phyloP scores from a whole-genome alignment of 2,888 invertebrate species.

The Agriopis marginaria region DNA sequence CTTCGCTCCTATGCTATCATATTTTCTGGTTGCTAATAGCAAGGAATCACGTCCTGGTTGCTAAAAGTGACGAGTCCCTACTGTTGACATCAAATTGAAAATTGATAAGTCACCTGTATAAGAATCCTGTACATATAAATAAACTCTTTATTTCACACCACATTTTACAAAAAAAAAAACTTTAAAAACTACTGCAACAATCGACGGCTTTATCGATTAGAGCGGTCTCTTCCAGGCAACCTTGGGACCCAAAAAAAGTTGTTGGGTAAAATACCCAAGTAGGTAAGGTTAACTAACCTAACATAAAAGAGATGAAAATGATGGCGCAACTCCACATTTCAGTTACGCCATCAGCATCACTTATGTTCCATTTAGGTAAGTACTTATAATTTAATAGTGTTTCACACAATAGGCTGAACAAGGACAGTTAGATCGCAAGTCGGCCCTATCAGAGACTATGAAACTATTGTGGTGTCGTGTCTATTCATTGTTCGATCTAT shows the following conservation, averaged over 20 bases:
- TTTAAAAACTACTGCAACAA: no score
- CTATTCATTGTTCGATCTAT: conserved; percentile 59
- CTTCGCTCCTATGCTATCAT: neutral
- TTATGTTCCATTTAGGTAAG: conserved; percentile 9
- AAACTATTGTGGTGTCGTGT: conserved; percentile 49
- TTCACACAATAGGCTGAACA: conserved; percentile 64
- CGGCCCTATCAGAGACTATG: conserved; percentile 52
- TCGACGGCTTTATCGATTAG: no score
- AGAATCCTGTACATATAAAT: no score
- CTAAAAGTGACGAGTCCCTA: neutral
- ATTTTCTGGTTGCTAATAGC: neutral
- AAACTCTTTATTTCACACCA: no score
- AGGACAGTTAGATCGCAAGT: conserved; percentile 56
- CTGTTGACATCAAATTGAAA: no score
- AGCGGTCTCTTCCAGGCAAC: no score
- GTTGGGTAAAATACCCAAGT: no score
- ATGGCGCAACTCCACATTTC: neutral
- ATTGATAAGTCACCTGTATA: no score
- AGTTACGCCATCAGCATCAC: neutral
- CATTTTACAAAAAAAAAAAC: no score
- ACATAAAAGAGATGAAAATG: neutral
- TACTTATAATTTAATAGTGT: conserved; percentile 10
- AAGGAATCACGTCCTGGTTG: no score
- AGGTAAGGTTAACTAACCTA: no score
- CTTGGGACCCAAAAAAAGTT: no score